phyloP scores from a whole-genome alignment of 2,797 vertebrate species.

The Mionectes olivaceus region DNA sequence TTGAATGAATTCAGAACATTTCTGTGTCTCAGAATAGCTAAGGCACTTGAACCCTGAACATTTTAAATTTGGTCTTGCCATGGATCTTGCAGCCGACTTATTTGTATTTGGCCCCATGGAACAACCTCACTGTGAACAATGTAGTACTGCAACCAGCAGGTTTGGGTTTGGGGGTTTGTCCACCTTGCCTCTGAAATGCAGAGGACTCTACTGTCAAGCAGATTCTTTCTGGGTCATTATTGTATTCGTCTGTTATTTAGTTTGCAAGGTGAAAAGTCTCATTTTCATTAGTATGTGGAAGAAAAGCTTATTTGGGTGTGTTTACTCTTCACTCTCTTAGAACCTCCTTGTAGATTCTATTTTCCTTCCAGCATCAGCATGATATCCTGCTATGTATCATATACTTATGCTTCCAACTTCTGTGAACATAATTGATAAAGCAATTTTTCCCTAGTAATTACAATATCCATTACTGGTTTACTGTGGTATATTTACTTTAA shows the following conservation, averaged over 20 bases:
- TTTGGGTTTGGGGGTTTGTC: not conserved
- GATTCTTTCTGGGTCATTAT: not conserved
- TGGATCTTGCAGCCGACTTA: fast-evolving
- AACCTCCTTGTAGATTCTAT: not conserved
- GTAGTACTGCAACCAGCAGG: fast-evolving
- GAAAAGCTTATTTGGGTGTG: not conserved
- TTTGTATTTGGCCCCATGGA: not conserved
- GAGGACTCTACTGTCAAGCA: not conserved
- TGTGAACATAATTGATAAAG: not conserved
- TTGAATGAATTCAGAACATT: not conserved
- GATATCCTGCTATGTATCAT: fast-evolving
- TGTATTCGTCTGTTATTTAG: not conserved
- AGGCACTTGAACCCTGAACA: not conserved
- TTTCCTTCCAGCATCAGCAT: not conserved
- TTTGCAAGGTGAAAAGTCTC: not conserved
- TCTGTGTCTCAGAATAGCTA: not conserved
- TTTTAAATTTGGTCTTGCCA: fast-evolving
- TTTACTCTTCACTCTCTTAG: not conserved
- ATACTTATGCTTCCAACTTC: not conserved
- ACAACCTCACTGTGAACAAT: not conserved
- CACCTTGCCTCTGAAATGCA: not conserved
- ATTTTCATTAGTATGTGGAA: not conserved
- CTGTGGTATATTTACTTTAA: not conserved
- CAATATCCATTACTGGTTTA: not conserved
- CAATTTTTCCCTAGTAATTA: not conserved